Evolutionary conservation across 30 jellyfish, hydroid and myxozoan species (phyloP).

Genomic region (Phacellophora camtschatica): DNA sequence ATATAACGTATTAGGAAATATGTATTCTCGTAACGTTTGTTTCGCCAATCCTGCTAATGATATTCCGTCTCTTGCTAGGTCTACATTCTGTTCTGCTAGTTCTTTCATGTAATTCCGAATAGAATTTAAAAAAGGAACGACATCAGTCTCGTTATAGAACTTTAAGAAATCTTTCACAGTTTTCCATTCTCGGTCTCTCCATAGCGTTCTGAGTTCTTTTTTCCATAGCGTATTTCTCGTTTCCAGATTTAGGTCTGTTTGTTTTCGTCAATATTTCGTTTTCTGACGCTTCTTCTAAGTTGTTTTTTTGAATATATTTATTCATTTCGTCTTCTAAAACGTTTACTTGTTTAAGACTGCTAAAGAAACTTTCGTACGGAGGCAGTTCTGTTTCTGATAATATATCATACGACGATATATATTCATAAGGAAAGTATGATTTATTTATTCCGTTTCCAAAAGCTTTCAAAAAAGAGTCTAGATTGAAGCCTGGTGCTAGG

Average conservation of each 20-base stretch:
- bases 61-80: neutral
- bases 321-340: neutral
- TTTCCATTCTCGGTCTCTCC: neutral
- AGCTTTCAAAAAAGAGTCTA: neutral
- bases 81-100: neutral
- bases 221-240: neutral
- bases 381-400: neutral
- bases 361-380: neutral
- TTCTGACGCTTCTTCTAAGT: neutral
- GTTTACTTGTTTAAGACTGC: neutral
- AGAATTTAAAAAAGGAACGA: neutral
- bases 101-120: neutral
- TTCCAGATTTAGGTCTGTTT: neutral
- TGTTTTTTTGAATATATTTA: neutral
- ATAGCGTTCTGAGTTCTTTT: too few relatives aligned
- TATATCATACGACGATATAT: neutral
- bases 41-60: neutral
- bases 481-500: neutral
- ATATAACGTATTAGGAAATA: neutral
- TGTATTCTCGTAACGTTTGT: neutral
- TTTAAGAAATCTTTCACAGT: neutral
- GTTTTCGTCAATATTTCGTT: neutral
- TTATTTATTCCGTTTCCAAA: too few relatives aligned
- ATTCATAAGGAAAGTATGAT: neutral
- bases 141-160: neutral